Base-by-base conservation (phyloP, 2,797 vertebrate genomes). In the Gephyroberyx darwinii region DNA sequence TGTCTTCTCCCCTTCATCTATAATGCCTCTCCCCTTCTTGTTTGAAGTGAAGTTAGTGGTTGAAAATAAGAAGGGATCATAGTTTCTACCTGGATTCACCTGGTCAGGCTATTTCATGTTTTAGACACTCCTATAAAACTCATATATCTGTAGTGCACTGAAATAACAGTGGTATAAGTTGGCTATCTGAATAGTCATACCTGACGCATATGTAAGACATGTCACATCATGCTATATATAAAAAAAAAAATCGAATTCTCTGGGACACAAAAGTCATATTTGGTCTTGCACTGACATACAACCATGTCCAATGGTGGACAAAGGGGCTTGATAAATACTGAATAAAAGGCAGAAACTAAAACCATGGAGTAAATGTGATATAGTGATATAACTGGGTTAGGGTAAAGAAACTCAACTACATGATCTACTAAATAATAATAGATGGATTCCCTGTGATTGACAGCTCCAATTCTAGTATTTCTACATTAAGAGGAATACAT, bases 81-180 rank as follows among this genome's bases (percentile, higher is more conserved):
- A 35, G 20, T 43, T 74, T 80, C 75, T 17, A 73, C 20, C 31
- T 31, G 45, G 39, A 68, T 74, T 71, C 14, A 56, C 12, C 31
- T 51, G 50, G 67, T 52, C 57, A 54, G 2, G 17, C 14, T 14
- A n/a, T n/a, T 50, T 60, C 5, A 30, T 45, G n/a, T 33, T 53
- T 58, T 10, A 60, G 57, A 33, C 12, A 52, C 56, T 33, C 30
- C 7, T 47, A 22, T 26, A 26, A 1, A 41, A 41, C 39, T 31
- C 4, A 2, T 26, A 26, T 26, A 47, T 8, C 8, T 20, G 33
- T 4, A 63, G 0, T 1, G 1, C 3, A 8, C 13, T 3, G 10
- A 63, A 8, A 39, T 19, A 33, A 4, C 35, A 14, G 33, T 10
- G 37, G 47, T 33, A n/a, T 39, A 39, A 39, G 33, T 35, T 8